Base-by-base conservation (phyloP, 1,140 invertebrate species). In the Laupala kohalensis region DNA sequence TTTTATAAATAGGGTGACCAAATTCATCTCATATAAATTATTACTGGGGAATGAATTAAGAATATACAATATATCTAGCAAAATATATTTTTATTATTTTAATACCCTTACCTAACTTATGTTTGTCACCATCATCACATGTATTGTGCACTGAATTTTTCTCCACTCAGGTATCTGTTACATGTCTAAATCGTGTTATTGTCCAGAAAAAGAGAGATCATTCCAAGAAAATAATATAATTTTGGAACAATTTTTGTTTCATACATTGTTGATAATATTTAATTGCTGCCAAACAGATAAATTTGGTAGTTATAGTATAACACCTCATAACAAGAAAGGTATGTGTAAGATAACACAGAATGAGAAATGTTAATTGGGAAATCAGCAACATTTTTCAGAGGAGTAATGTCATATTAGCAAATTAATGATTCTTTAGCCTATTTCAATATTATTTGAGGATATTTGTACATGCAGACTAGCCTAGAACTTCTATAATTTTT, bases 1-100 rank as follows among this genome's bases (percentile, higher is more conserved):
- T 29, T 68, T 68, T 29, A 68, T 12, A 29, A 68, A 68, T 27
- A 68, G 67, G 67, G 67, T 37, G 67, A 30, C 28, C 26, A 68
- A 23, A 37, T 29, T 29, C 29, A 29, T 23, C 27, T 29, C 6
- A 28, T 27, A 13, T 6, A 26, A n/a, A 3, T 5, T 26, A 5
- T 26, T 15, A 19, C 29, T 29, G 67, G 67, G 26, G n/a, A 29
- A 9, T 9, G 19, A 23, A 23, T 68, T 5, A 23, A 19, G 24
- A 29, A 29, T 68, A 67, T 68, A 29, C 28, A 37, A 29, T 19
- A 29, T 68, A 23, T n/a, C 19, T 5, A 30, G 27, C 6, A 37
- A 68, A 37, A 29, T 24, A 65, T 25, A 65, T 15, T 65, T 24
- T 3, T 23, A 1, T 24, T 24, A 65, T 65, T 65, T n/a, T 65